Percentiles rank a stretch among this genome's conserved stretches.
phyloP scores from a whole-genome alignment of 1,140 invertebrate genomes.

The Polyergus mexicanus region DNA sequence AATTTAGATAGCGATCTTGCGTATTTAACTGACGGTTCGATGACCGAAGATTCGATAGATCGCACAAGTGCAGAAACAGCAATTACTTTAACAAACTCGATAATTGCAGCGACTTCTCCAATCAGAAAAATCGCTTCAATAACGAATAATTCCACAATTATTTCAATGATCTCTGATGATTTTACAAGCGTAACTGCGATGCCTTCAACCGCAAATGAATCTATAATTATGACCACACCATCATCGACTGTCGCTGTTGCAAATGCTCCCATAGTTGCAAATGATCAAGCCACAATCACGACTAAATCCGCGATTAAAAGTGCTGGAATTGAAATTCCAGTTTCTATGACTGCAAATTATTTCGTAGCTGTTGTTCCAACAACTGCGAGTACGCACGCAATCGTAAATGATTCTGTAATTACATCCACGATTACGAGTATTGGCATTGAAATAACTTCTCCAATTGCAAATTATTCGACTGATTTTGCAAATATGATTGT shows the following conservation, averaged over 20 bases:
- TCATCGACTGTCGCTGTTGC: background rate
- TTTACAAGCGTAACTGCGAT: background rate
- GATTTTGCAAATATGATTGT: background rate
- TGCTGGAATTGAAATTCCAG: background rate
- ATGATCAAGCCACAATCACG: background rate
- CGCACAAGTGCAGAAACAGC: background rate
- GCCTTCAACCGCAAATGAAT: background rate
- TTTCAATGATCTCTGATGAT: background rate
- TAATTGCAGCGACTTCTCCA: background rate
- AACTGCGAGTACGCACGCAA: background rate
- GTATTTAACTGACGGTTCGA: background rate
- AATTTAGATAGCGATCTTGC: background rate
- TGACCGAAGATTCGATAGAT: background rate
- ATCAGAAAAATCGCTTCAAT: background rate
- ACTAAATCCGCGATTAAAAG: background rate
- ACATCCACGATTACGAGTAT: background rate
- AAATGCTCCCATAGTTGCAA: background rate
- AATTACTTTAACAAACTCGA: background rate
- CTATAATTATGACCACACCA: background rate
- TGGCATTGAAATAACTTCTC: background rate
- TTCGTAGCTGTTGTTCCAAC: background rate
- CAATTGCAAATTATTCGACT: background rate
- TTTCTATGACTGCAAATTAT: background rate
- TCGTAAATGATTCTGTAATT: constrained; percentile 4
- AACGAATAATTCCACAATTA: background rate